Base-by-base conservation (phyloP, 2,888 invertebrate genomes). In the Arrhopalites spinosus region DNA sequence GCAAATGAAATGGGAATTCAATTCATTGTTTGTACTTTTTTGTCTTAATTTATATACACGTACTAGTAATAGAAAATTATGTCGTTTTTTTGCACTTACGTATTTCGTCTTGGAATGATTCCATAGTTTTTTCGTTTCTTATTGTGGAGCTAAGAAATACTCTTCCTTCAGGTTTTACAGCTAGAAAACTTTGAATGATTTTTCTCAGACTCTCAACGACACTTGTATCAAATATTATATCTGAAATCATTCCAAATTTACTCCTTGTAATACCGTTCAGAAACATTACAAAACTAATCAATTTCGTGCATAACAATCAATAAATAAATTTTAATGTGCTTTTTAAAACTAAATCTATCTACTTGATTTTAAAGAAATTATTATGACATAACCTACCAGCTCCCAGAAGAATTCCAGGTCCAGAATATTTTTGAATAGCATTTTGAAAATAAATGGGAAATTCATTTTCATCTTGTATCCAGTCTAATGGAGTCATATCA, bases 201-300 rank as follows among this genome's bases (percentile, higher is more conserved):
- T 23, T 53, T 25, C n/a, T 20, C 20, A 75, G 43, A 47, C 15
- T 27, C 5, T 43, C 61, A 20, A 75, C 27, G 20, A 75, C 69
- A 67, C 53, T 61, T 8, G 29, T 50, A 63, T 75, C 75, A 47
- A 63, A 75, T 20, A 75, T 69, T 17, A 75, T 47, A 64, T 75
- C 75, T 75, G 70, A 36, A 74, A 70, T 20, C n/a, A n/a, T n/a
- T n/a, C n/a, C n/a, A n/a, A n/a, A n/a, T n/a, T n/a, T n/a, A n/a
- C n/a, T n/a, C n/a, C n/a, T n/a, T n/a, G n/a, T n/a, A n/a, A n/a
- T n/a, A n/a, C n/a, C n/a, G n/a, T n/a, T n/a, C n/a, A n/a, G n/a
- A n/a, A n/a, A n/a, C n/a, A n/a, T n/a, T n/a, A n/a, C n/a, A n/a
- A n/a, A n/a, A n/a, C n/a, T n/a, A n/a, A n/a, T n/a, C n/a, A n/a